Evolutionary conservation across 2,113 vertebrate genomes (phyloP), one percentile per base, ranked within the genome.

Genomic region (Cynopterus brachyotis): DNA sequence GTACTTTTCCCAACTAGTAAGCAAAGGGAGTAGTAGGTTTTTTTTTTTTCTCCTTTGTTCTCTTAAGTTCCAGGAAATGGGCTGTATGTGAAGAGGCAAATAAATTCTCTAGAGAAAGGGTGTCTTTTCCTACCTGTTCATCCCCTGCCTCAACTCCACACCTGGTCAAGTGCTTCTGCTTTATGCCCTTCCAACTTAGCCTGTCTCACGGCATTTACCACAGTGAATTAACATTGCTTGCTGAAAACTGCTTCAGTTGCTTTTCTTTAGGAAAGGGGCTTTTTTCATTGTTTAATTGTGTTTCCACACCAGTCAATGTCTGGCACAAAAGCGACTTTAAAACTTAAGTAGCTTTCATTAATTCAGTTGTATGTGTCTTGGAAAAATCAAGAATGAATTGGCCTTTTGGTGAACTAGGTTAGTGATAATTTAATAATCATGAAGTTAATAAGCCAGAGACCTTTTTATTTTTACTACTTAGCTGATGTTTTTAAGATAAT

Each of bases 381-480:
- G 75, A 94, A 83, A 94, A 94, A 83, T 69, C n/a, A 94, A 92
- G 50, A 96, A 67, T 83, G 28, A 80, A 76, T 91, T 35, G 24
- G 50, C 60, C 35, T 85, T 97, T 64, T 76, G 53, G 19, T 86
- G 15, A 96, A 50, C 40, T 89, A 64, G 45, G 9, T 96, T 80
- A 96, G 45, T 79, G 32, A 57, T 94, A 67, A 78, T 92, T 89
- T 88, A n/a, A 82, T 76, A 69, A 69, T 89, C n/a, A 70, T 85
- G 55, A 86, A 70, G n/a, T 86, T 90, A 5, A 64, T 40, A 89
- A 94, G 22, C 57, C 35, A 79, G 57, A 42, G 40, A 89, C 53
- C 30, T 81, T 94, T 72, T 89, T 89, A 24, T 69, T 86, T 93
- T 45, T 64, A 47, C 15, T 91, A 2, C n/a, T 87, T 11, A 95